phyloP scores from a whole-genome alignment of 2,888 invertebrate species.

The Pandemis heparana region DNA sequence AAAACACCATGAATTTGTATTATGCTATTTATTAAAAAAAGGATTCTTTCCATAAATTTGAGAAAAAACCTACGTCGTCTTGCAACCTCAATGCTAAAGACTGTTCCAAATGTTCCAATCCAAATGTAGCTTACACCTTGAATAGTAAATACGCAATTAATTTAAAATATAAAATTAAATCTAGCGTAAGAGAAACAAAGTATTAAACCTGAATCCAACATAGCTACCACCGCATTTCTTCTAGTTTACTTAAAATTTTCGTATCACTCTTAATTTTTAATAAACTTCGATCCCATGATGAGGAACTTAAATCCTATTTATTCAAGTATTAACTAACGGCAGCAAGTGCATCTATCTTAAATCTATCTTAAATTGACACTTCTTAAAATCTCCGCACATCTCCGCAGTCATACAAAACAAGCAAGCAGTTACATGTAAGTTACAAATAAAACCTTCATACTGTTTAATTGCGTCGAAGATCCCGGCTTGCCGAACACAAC shows the following conservation, averaged over 20 bases:
- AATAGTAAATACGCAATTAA: not conserved
- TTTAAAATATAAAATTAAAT: not conserved
- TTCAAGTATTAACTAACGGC: not conserved
- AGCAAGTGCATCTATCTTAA: conserved; percentile 8
- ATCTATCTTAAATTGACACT: conserved; percentile 1
- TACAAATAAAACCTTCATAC: conserved; percentile 22
- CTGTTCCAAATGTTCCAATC: conserved; percentile 46
- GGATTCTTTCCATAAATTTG: conserved; percentile 12
- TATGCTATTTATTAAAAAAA: conserved; percentile 22
- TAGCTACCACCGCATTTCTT: not conserved
- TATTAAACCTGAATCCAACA: not conserved
- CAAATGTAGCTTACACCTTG: conserved; percentile 8
- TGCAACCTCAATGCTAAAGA: conserved; percentile 45
- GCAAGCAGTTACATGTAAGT: conserved; percentile 39
- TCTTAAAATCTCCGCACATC: conserved; percentile 3
- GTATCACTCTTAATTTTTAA: not conserved
- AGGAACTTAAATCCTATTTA: not conserved
- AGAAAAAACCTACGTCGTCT: conserved; percentile 27
- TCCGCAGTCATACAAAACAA: conserved; percentile 44
- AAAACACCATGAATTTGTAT: conserved; percentile 2
- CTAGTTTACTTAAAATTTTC: not conserved
- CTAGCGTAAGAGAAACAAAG: not conserved
- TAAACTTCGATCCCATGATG: not conserved
- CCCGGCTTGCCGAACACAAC: conserved; percentile 52
- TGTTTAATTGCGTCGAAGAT: conserved; percentile 57